Conservation (phyloP, 2,113 vertebrate genomes). For the Coracopsis vasa region DNA sequence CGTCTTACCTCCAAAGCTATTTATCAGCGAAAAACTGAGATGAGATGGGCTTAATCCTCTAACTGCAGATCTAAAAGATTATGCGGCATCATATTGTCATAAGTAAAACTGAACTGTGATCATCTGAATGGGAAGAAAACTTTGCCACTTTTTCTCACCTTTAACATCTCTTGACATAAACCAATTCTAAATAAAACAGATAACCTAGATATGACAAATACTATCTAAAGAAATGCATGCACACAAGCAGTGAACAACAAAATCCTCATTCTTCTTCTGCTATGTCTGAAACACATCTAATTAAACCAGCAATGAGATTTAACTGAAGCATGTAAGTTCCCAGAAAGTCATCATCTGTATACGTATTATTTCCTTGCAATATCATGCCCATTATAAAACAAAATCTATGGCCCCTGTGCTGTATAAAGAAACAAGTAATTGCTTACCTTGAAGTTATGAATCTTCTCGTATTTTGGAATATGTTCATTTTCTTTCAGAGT, state of each 20-base stretch:
- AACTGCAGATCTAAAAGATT: not conserved
- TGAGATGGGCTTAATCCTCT: constrained; percentile 36
- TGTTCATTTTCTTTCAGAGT: constrained; percentile 97
- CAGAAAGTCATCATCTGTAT: not conserved
- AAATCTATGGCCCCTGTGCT: not conserved
- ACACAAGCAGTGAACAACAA: not conserved
- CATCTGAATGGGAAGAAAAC: not conserved
- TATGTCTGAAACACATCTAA: not conserved
- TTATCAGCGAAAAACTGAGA: constrained; percentile 27
- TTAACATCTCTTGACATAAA: not conserved
- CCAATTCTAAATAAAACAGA: not conserved
- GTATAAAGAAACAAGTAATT: not conserved
- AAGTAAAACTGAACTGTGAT: not conserved
- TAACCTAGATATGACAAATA: not conserved
- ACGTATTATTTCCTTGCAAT: not conserved
- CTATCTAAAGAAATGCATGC: not conserved
- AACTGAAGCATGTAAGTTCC: not conserved
- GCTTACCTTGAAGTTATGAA: constrained; percentile 99
- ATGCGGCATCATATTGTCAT: not conserved
- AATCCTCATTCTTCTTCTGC: not conserved
- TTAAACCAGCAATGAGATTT: not conserved
- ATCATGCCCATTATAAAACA: not conserved
- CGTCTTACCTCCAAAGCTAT: constrained; percentile 64
- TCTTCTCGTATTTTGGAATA: constrained; percentile 95
- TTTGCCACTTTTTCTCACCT: not conserved